Conservation (phyloP, 2,797 vertebrate genomes). For the Nothura maculosa region DNA sequence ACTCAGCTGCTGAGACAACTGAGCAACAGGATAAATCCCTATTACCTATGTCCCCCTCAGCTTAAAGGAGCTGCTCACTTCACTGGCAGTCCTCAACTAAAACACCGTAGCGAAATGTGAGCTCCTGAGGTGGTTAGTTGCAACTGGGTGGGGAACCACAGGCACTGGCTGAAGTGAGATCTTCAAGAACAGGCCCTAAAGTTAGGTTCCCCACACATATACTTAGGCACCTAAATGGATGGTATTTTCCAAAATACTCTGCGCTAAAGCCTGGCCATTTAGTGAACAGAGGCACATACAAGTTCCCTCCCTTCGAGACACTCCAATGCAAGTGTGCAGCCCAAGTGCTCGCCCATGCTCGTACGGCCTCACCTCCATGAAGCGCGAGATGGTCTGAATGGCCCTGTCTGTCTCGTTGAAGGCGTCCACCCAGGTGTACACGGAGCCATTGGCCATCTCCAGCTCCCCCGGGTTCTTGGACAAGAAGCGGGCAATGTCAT, state of each 20-base stretch:
- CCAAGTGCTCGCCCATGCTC: neutral
- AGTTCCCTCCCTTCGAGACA: neutral
- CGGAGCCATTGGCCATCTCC: constrained; percentile 72
- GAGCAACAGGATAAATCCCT: neutral
- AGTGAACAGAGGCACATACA: neutral
- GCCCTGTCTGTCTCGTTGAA: constrained; percentile 95
- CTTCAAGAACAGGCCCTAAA: neutral
- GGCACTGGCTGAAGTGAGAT: rapidly evolving
- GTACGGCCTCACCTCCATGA: constrained; percentile 92
- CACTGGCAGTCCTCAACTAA: neutral
- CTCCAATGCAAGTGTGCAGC: rapidly evolving
- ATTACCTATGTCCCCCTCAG: neutral
- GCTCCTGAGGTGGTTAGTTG: neutral
- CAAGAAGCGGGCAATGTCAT: constrained; percentile 88
- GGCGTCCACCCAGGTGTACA: constrained; percentile 91
- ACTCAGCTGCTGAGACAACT: neutral
- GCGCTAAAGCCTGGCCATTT: neutral
- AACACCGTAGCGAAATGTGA: rapidly evolving
- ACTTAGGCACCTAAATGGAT: neutral
- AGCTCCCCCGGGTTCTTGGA: constrained; percentile 86
- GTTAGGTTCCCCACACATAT: neutral
- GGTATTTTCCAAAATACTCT: neutral
- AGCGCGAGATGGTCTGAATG: constrained; percentile 92
- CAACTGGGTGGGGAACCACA: neutral
- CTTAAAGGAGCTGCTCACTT: neutral